These are phyloP conservation scores for Enteromius trimaculatus DNA, from an alignment of 2,797 vertebrate species.

Conservation along the genomic window DNA sequence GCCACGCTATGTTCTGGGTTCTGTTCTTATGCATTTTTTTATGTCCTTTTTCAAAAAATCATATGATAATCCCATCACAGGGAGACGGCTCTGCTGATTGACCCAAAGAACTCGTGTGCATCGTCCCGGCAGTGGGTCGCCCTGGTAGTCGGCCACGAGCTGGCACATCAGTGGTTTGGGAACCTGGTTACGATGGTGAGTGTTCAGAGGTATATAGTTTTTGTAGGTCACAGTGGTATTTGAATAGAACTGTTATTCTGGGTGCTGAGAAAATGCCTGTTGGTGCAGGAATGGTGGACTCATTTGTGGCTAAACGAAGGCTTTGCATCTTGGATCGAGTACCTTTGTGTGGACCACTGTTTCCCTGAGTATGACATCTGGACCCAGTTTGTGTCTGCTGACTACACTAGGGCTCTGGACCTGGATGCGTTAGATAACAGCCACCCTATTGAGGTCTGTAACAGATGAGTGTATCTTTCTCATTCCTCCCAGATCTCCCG, in stretches of 20 bases:
- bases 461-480: constrained; percentile 5
- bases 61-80: constrained; percentile 67
- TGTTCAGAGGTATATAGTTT: neutral
- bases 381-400: constrained; percentile 98
- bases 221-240: neutral
- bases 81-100: constrained; percentile 98
- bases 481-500: neutral
- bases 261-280: constrained; percentile 33
- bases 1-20: neutral
- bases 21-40: neutral
- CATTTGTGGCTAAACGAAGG: constrained; percentile 99
- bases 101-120: constrained; percentile 96
- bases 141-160: constrained; percentile 95
- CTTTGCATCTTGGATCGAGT: constrained; percentile 99
- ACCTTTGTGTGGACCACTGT: constrained; percentile 98
- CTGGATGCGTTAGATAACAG: constrained; percentile 98
- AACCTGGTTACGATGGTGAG: constrained; percentile 99
- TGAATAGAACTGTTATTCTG: neutral
- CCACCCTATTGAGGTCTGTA: constrained; percentile 94
- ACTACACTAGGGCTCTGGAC: constrained; percentile 96
- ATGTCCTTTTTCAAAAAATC: neutral
- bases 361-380: constrained; percentile 99
- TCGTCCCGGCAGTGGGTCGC: constrained; percentile 99
- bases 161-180: constrained; percentile 99
- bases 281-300: constrained; percentile 95